Evolutionary conservation across 2,888 invertebrate species (phyloP).

Genomic region (Ophion costatus): DNA sequence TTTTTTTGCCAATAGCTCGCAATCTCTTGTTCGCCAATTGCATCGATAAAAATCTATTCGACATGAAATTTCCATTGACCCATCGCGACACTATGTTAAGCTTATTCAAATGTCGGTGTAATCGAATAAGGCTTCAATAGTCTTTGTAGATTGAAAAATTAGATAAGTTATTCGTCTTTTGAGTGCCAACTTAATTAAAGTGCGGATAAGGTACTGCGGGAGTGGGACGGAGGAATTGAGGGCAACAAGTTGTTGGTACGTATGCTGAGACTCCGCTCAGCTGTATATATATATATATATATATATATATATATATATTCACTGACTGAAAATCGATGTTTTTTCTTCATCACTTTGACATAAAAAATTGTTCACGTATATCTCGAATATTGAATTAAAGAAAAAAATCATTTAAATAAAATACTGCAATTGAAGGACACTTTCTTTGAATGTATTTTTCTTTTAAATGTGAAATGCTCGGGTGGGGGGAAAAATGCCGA

Average conservation of each 20-base stretch:
- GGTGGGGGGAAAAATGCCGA: no score
- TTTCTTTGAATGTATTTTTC: neutral
- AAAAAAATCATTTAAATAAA: neutral
- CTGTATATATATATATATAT: neutral
- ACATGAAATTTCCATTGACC: no score
- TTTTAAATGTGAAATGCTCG: neutral
- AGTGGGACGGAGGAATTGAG: neutral
- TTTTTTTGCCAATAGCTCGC: no score
- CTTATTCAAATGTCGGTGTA: neutral
- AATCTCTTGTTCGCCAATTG: neutral
- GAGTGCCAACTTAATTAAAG: neutral
- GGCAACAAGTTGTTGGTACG: constrained; percentile 49
- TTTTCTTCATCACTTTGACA: neutral
- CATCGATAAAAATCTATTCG: no score
- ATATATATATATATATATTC: no score
- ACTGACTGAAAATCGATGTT: neutral
- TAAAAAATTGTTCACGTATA: neutral
- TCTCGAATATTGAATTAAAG: neutral
- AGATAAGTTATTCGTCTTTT: neutral
- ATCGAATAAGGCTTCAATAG: neutral
- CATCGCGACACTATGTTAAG: neutral
- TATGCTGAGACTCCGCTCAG: neutral
- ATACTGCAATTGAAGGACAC: no score
- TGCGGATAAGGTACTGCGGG: neutral
- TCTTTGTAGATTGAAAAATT: neutral